Conservation (phyloP, 2,797 vertebrate species). For the Sebastes reedi region DNA sequence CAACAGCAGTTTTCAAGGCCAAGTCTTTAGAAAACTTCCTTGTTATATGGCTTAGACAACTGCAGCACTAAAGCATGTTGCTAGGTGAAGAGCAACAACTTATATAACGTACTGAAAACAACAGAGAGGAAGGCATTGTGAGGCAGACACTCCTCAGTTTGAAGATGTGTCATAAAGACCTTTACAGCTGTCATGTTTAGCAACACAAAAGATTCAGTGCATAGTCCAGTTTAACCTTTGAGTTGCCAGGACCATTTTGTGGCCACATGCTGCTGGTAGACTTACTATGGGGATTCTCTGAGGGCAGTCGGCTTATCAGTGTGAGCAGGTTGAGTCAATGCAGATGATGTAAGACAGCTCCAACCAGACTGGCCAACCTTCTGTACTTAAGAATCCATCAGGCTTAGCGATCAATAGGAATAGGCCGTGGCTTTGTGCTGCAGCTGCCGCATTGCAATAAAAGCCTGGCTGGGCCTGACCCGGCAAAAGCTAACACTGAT, state of each 20-base stretch:
- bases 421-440: slow-evolving; percentile 61
- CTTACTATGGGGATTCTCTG: slow-evolving; percentile 1
- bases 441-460: slow-evolving; percentile 74
- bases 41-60: slow-evolving; percentile 4
- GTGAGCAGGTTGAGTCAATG: slow-evolving; percentile 54
- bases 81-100: slow-evolving; percentile 44
- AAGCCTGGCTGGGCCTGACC: slow-evolving; percentile 55
- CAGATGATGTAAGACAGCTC: slow-evolving; percentile 64
- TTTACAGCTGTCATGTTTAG: slow-evolving; percentile 63
- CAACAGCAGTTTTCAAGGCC: slow-evolving; percentile 7
- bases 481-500: slow-evolving; percentile 47
- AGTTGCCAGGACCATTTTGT: not conserved
- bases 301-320: slow-evolving; percentile 32
- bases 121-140: slow-evolving; percentile 27
- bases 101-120: slow-evolving; percentile 8
- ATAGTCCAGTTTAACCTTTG: slow-evolving; percentile 34
- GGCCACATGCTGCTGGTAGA: not conserved
- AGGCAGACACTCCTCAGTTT: slow-evolving; percentile 35
- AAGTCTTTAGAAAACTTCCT: not conserved
- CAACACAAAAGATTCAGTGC: slow-evolving; percentile 54
- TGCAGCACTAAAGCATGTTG: slow-evolving; percentile 30
- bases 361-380: slow-evolving; percentile 57
- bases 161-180: slow-evolving; percentile 57
- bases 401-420: slow-evolving; percentile 69
- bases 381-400: slow-evolving; percentile 77